These are phyloP conservation scores for Cryptoprocta ferox DNA, from an alignment of 2,797 vertebrate species.

Conservation along the genomic window DNA sequence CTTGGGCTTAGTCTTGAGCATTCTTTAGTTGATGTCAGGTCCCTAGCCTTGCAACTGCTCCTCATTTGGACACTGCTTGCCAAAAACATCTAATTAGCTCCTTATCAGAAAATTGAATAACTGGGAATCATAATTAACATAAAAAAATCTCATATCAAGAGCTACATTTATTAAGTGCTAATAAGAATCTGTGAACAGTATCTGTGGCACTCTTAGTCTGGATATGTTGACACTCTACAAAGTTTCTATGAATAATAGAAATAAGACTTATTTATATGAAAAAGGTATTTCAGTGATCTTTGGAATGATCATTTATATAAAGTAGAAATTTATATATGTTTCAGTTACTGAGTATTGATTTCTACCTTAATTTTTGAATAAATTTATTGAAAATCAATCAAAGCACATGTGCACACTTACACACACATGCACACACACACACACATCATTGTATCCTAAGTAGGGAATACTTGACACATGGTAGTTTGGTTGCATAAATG, in stretches of 20 bases:
- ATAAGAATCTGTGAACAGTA: neutral
- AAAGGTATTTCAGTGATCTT: neutral
- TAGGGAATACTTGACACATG: neutral
- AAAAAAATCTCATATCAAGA: neutral
- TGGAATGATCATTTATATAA: neutral
- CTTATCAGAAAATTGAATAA: neutral
- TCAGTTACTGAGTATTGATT: neutral
- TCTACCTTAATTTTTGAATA: conserved; percentile 1
- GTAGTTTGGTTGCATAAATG: neutral
- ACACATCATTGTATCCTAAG: neutral
- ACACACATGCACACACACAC: neutral
- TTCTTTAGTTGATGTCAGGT: neutral
- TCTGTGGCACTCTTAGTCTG: neutral
- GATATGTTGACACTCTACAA: neutral
- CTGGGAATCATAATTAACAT: neutral
- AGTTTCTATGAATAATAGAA: neutral
- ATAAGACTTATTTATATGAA: neutral
- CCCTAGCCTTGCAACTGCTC: neutral
- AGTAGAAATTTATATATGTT: neutral
- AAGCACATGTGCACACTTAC: neutral
- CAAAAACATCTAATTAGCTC: neutral
- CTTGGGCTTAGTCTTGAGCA: neutral
- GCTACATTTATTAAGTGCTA: neutral
- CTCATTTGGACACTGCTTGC: neutral
- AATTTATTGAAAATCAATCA: neutral